Base-by-base conservation (phyloP, 2,113 vertebrate species). In the Psilopsiagon aurifrons region DNA sequence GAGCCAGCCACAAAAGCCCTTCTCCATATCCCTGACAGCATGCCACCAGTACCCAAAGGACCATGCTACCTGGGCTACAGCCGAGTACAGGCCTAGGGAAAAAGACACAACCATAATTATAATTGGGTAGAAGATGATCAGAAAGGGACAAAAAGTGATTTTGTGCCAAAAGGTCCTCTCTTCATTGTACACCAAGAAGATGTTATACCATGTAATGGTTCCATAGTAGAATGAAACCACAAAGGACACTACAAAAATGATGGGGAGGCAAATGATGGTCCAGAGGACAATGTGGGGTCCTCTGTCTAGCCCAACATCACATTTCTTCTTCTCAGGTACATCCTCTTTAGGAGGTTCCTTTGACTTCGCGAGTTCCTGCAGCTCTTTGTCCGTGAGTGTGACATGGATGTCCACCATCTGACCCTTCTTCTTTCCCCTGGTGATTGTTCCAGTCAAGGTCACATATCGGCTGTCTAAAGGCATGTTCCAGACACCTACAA, bases 121-220 rank as follows among this genome's bases (percentile, higher is more conserved):
- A 97, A 99, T 96, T 10, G 99, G 99, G 90, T 99, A 99, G 97
- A 99, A 99, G 91, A 99, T 98, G 71, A 99, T 99, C 84, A 99
- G 98, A 93, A 99, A 99, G 37, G 99, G 99, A 85, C 99, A 99
- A 86, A 98, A 98, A 8, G 98, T 99, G 37, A 99, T 99, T 98
- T 99, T 99, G 97, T 99, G 99, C 99, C 99, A 99, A 97, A 99
- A 99, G 92, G 99, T 99, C 98, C 99, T 99, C 92, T 99, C 99
- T 97, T 99, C 99, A 1, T 99, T 99, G 98, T 99, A 99, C 71
- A 99, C 99, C 88, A 99, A 98, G 97, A 99, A 99, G 83, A 99
- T 98, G 57, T 99, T 99, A 97, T 99, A 99, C 99, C 99, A 99
- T 88, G 99, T 99, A 95, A 99, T 99, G 14, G 99, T 99, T 92